These are phyloP conservation scores for Neosilurus hyrtlii DNA, from an alignment of 2,797 vertebrate species.

Conservation along the genomic window DNA sequence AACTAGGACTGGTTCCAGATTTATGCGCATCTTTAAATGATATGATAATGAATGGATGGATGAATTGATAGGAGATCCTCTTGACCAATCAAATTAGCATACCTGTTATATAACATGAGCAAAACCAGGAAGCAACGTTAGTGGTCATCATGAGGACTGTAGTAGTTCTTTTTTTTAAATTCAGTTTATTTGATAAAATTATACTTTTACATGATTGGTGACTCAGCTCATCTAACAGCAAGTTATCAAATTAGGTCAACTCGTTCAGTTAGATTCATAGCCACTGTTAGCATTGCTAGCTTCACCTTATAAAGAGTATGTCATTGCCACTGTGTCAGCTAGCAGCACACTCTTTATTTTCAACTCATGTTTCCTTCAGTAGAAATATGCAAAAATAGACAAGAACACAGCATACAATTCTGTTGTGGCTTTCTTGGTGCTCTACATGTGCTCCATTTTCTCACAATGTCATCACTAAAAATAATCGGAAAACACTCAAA, in stretches of 20 bases:
- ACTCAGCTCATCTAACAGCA: background rate
- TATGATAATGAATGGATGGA: too few relatives aligned
- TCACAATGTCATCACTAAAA: conserved; percentile 16
- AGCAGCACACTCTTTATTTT: background rate
- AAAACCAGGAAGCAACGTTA: background rate
- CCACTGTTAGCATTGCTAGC: background rate
- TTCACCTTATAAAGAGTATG: background rate
- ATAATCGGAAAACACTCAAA: background rate
- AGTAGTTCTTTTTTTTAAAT: background rate
- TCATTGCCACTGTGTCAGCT: background rate
- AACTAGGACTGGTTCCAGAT: too few relatives aligned
- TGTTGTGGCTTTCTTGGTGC: background rate
- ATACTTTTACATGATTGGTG: background rate
- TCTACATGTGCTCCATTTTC: conserved; percentile 6
- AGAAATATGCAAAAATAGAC: background rate
- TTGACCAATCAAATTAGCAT: too few relatives aligned
- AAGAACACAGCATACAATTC: background rate
- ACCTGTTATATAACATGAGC: background rate
- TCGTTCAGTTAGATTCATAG: background rate
- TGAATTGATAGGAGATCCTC: too few relatives aligned
- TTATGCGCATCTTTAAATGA: too few relatives aligned
- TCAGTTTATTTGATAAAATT: background rate
- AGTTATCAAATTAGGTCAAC: background rate
- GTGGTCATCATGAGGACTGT: background rate
- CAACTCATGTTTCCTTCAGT: background rate